These are phyloP conservation scores for Archaeoteleia sp. DNA, from an alignment of 2,888 invertebrate species.

Conservation along the genomic window DNA sequence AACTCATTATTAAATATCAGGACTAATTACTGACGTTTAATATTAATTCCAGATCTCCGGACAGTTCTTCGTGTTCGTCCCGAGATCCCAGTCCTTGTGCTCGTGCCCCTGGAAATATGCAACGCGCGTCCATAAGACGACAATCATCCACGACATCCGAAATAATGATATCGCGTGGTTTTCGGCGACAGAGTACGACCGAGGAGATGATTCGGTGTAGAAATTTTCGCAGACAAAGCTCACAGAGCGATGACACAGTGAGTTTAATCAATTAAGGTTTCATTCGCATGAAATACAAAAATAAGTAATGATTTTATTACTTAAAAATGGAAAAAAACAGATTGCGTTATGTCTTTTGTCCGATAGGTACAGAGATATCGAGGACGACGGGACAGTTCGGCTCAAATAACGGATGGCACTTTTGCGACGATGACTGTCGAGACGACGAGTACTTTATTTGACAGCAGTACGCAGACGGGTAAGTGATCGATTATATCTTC, in stretches of 20 bases:
- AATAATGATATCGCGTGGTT: slow-evolving; percentile 91
- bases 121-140: slow-evolving; percentile 81
- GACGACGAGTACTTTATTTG: slow-evolving; percentile 93
- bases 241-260: slow-evolving; percentile 86
- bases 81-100: slow-evolving; percentile 90
- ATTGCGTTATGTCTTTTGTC: slow-evolving; percentile 20
- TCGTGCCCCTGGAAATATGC: slow-evolving; percentile 74
- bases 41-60: slow-evolving; percentile 74
- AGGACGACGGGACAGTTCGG: slow-evolving; percentile 88
- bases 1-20: no score
- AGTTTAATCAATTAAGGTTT: slow-evolving; percentile 24
- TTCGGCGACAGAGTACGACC: slow-evolving; percentile 91
- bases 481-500: slow-evolving; percentile 73
- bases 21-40: no score
- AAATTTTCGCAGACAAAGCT: slow-evolving; percentile 92
- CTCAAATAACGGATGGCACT: slow-evolving; percentile 93
- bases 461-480: slow-evolving; percentile 95
- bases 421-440: slow-evolving; percentile 95
- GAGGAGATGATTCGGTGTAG: slow-evolving; percentile 95
- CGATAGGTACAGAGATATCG: slow-evolving; percentile 76
- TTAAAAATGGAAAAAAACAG: not conserved
- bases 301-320: not conserved
- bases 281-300: not conserved
- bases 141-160: slow-evolving; percentile 94
- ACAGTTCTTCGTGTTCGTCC: slow-evolving; percentile 84